Percentiles rank a stretch among this genome's conserved stretches.
These are phyloP conservation scores for Diachasmimorpha longicaudata DNA, from an alignment of 1,140 invertebrate species.

Conservation along the genomic window DNA sequence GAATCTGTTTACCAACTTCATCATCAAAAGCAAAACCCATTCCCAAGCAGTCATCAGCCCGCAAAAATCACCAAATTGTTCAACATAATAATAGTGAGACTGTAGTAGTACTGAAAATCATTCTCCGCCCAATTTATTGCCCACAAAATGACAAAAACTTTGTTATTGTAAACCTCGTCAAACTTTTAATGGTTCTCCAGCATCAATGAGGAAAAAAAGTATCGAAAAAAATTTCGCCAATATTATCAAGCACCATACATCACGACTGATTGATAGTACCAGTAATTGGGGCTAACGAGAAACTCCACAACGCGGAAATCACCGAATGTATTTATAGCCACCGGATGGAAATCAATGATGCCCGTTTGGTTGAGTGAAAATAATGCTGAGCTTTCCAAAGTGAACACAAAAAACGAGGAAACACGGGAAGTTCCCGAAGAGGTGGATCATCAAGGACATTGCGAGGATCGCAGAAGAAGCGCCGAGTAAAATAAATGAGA, in stretches of 20 bases:
- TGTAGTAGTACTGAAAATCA: background rate
- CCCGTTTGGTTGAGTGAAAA: background rate
- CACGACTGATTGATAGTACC: background rate
- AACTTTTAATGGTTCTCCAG: background rate
- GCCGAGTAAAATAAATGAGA: background rate
- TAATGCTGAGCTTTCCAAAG: background rate
- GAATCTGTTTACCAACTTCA: constrained; percentile 36
- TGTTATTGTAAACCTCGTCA: background rate
- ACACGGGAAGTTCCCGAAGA: background rate
- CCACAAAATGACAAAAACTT: background rate
- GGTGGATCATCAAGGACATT: background rate
- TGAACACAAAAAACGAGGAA: background rate
- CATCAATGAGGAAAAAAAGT: background rate
- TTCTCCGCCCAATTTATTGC: background rate
- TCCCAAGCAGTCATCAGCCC: background rate
- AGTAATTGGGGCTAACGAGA: background rate
- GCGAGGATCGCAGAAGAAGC: background rate
- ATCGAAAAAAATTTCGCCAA: background rate
- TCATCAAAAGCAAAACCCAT: constrained; percentile 23
- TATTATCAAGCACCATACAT: background rate
- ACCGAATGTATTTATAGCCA: background rate
- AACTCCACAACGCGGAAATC: background rate
- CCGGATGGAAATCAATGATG: background rate
- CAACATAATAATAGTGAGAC: background rate
- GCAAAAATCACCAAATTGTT: background rate